Conservation (phyloP, 2,888 invertebrate genomes). For the Phengaris alcon region DNA sequence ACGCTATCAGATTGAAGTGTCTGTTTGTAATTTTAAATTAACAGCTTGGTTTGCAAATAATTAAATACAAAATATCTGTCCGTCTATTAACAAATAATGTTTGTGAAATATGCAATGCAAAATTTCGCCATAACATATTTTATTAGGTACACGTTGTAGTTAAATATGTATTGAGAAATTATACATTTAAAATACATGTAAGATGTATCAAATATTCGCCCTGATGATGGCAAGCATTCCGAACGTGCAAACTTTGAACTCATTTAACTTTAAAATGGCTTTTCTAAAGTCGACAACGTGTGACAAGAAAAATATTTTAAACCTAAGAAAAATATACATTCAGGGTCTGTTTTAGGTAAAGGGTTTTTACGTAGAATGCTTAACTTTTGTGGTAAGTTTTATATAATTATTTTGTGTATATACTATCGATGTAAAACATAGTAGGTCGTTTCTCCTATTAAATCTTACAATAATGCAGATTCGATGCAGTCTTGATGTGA, state of each 20-base stretch:
- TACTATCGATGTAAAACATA: no score
- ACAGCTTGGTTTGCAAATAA: not conserved
- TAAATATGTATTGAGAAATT: no score
- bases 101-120: not conserved
- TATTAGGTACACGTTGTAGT: no score
- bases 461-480: no score
- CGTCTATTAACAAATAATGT: not conserved
- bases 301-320: slow-evolving; percentile 36
- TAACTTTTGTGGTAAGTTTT: no score
- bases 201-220: not conserved
- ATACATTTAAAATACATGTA: not conserved
- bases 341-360: not conserved
- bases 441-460: no score
- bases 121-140: not conserved
- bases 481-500: no score
- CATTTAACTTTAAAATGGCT: slow-evolving; percentile 68
- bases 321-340: not conserved
- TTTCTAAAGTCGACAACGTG: slow-evolving; percentile 47
- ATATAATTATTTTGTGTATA: no score
- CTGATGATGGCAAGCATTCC: slow-evolving; percentile 45
- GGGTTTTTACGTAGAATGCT: no score
- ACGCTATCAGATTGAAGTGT: no score
- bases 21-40: not conserved
- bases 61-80: not conserved
- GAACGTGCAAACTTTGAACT: slow-evolving; percentile 54